phyloP scores from a whole-genome alignment of 2,797 vertebrate species.

The Enteromius treurensis region DNA sequence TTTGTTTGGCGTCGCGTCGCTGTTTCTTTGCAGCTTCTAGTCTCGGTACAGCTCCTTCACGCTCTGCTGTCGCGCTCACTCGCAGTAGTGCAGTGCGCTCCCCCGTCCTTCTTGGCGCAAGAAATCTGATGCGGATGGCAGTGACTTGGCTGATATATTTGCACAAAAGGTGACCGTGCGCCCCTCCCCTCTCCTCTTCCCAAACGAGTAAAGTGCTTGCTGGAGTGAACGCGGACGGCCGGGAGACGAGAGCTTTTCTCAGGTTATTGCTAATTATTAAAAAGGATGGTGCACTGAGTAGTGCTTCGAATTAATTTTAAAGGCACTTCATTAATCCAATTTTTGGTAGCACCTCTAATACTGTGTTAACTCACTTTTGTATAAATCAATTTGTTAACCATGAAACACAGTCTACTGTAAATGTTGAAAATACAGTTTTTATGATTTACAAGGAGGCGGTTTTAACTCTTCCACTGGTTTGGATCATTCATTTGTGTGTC shows the following conservation, averaged over 20 bases:
- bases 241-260: constrained; percentile 16
- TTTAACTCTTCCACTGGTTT: background rate
- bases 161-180: constrained; percentile 80
- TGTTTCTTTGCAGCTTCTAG: constrained; percentile 14
- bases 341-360: background rate
- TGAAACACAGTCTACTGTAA: no score
- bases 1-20: constrained; percentile 59
- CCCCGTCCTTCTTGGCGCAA: constrained; percentile 58
- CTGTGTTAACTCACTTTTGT: background rate
- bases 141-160: constrained; percentile 80
- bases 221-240: constrained; percentile 65
- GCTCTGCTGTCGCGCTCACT: constrained; percentile 48
- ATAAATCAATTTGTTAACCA: background rate
- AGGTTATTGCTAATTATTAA: background rate
- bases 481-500: constrained; percentile 7
- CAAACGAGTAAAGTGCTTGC: constrained; percentile 68
- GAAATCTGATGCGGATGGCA: constrained; percentile 81
- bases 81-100: constrained; percentile 56
- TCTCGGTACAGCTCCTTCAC: constrained; percentile 35
- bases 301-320: no score
- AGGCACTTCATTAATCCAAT: background rate
- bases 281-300: background rate
- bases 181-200: constrained; percentile 53
- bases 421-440: background rate
- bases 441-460: background rate